These are phyloP conservation scores for Ctenoplectra terminalis DNA, from an alignment of 1,140 invertebrate species.

Conservation along the genomic window DNA sequence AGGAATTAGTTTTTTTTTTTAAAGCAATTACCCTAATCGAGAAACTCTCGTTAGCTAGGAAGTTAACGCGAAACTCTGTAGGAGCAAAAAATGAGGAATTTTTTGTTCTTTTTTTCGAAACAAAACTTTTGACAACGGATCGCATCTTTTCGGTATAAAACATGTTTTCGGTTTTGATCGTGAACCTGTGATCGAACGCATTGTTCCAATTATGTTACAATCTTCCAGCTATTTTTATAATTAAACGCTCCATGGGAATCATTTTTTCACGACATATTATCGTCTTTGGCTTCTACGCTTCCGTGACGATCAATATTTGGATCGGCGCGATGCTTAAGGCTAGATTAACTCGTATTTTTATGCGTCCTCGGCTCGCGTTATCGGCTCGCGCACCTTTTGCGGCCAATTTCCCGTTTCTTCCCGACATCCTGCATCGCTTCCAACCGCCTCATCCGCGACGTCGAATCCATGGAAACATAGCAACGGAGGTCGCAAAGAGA, in stretches of 20 bases:
- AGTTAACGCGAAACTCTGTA: neutral
- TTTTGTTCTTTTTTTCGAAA: neutral
- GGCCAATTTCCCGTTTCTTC: slow-evolving; percentile 5
- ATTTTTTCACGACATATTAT: slow-evolving; percentile 14
- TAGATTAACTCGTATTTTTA: slow-evolving; percentile 30
- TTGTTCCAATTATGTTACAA: neutral
- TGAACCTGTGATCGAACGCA: neutral
- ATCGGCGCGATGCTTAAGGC: slow-evolving; percentile 30
- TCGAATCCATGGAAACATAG: neutral
- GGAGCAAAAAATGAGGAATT: too few species aligned
- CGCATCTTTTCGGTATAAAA: neutral
- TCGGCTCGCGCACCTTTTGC: slow-evolving; percentile 25
- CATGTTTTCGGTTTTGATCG: neutral
- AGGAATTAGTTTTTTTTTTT: neutral
- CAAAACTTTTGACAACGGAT: neutral
- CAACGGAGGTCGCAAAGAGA: neutral
- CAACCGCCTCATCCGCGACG: neutral
- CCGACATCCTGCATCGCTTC: neutral
- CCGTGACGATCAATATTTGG: slow-evolving; percentile 45
- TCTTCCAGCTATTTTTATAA: neutral
- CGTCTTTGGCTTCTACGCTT: slow-evolving; percentile 18
- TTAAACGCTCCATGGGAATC: neutral
- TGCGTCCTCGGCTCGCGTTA: slow-evolving; percentile 18
- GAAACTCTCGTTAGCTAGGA: neutral
- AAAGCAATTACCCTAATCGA: slow-evolving; percentile 3